A percentile compares a stretch with the other conserved stretches of the same genome.
These are phyloP conservation scores for Beroe forskalii DNA, from an alignment of 37 sponge, comb jelly and placozoan species.

Conservation along the genomic window DNA sequence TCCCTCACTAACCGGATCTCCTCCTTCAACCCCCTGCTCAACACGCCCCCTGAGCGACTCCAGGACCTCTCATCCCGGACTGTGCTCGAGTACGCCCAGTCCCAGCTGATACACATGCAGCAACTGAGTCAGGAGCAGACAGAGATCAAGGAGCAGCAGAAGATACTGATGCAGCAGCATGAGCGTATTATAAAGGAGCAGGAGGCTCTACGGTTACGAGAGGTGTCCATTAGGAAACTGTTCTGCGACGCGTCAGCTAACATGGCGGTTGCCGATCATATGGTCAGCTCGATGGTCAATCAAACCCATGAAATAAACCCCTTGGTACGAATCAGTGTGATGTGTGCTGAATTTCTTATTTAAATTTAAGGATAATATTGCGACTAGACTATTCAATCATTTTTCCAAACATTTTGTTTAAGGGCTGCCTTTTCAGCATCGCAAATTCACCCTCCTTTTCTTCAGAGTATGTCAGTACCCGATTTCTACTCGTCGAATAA, in stretches of 20 bases:
- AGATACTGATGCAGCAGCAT: conserved; percentile 16
- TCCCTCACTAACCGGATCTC: neutral
- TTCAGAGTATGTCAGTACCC: conserved; percentile 32
- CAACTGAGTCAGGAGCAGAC: conserved; percentile 24
- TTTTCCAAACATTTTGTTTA: no score
- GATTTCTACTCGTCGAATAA: conserved; percentile 33
- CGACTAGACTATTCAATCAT: no score
- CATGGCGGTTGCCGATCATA: conserved; percentile 36
- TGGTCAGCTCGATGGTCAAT: conserved; percentile 35
- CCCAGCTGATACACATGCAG: neutral
- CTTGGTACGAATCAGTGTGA: neutral
- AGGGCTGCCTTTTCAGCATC: no score
- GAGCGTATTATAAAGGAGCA: conserved; percentile 23
- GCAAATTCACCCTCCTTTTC: no score
- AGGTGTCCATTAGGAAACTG: neutral
- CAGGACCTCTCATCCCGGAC: neutral
- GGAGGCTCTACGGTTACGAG: neutral
- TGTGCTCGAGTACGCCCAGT: conserved; percentile 28
- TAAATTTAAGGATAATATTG: no score
- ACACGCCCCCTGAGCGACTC: neutral
- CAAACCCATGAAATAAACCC: neutral
- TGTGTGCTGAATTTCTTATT: no score
- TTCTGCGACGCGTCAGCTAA: conserved; percentile 7
- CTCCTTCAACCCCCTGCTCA: neutral
- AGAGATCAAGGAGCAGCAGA: conserved; percentile 34